Evolutionary conservation across 2,888 invertebrate genomes (phyloP).

Genomic region (Petrophora chlorosata): DNA sequence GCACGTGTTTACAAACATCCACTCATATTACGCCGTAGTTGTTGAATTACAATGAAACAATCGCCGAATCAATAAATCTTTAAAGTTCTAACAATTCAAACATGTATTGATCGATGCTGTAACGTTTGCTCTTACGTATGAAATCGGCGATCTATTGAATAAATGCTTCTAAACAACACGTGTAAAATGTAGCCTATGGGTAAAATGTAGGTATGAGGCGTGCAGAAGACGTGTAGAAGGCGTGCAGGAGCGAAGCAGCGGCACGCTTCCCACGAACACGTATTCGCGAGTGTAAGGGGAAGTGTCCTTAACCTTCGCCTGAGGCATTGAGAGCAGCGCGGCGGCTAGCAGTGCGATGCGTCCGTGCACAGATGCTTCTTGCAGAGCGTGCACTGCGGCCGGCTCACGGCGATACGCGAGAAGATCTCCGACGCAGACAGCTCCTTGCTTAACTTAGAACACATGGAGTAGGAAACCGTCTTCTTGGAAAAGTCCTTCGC

Average conservation of each 20-base stretch:
- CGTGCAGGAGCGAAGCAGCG: too few relatives aligned
- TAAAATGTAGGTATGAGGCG: background rate
- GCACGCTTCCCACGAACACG: too few relatives aligned
- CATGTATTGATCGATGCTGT: slow-evolving; percentile 2
- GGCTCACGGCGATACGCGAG: slow-evolving; percentile 68
- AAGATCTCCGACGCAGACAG: slow-evolving; percentile 75
- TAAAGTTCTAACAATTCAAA: slow-evolving; percentile 7
- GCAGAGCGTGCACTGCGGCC: slow-evolving; percentile 75
- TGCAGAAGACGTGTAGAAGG: too few relatives aligned
- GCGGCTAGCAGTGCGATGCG: slow-evolving; percentile 61
- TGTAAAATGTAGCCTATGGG: background rate
- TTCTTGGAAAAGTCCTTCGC: slow-evolving; percentile 77
- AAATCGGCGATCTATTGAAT: background rate
- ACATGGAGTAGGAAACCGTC: slow-evolving; percentile 74
- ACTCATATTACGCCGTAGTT: slow-evolving; percentile 13
- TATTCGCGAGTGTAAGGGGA: background rate
- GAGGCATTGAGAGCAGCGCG: background rate
- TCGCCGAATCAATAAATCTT: slow-evolving; percentile 19
- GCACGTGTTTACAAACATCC: slow-evolving; percentile 31
- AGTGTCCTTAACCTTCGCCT: background rate
- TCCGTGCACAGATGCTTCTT: slow-evolving; percentile 74
- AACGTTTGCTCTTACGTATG: background rate
- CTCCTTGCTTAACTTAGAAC: slow-evolving; percentile 75
- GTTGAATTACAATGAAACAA: slow-evolving; percentile 27
- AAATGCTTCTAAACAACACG: background rate